phyloP scores from a whole-genome alignment of 2,797 vertebrate genomes.

The Pseudochromis fuscus region DNA sequence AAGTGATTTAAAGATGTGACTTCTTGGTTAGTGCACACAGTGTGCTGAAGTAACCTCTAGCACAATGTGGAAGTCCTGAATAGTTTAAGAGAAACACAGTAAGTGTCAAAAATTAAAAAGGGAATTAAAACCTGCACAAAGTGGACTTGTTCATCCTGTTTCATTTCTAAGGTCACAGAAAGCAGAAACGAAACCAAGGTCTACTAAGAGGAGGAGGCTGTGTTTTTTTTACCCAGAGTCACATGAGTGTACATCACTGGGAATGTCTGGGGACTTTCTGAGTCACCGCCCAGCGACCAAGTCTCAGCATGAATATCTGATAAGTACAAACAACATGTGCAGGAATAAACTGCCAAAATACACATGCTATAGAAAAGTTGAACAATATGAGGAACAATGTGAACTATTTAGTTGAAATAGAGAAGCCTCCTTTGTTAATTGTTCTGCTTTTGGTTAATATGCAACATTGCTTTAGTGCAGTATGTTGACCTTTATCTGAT shows the following conservation, averaged over 20 bases:
- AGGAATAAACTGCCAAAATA: background rate
- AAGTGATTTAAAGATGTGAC: background rate
- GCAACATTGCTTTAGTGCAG: background rate
- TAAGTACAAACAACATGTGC: background rate
- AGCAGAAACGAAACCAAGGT: background rate
- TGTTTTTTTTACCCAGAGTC: conserved; percentile 1
- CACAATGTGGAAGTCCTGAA: too few species aligned
- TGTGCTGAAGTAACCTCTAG: background rate
- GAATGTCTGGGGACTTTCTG: background rate
- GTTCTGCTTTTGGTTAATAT: background rate
- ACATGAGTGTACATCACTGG: conserved; percentile 15
- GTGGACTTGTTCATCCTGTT: background rate
- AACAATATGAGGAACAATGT: background rate
- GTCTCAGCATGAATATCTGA: background rate
- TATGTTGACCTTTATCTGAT: background rate
- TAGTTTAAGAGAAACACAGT: too few species aligned
- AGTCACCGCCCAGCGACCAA: background rate
- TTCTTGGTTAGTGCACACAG: background rate
- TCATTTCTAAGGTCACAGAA: conserved; percentile 20
- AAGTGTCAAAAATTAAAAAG: background rate
- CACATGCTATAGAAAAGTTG: background rate
- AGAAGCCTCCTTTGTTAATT: background rate
- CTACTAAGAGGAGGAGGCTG: background rate
- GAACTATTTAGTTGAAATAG: background rate
- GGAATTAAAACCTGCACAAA: background rate